Base-by-base conservation (phyloP, 2,113 vertebrate species). In the Typhlomys cinereus region DNA sequence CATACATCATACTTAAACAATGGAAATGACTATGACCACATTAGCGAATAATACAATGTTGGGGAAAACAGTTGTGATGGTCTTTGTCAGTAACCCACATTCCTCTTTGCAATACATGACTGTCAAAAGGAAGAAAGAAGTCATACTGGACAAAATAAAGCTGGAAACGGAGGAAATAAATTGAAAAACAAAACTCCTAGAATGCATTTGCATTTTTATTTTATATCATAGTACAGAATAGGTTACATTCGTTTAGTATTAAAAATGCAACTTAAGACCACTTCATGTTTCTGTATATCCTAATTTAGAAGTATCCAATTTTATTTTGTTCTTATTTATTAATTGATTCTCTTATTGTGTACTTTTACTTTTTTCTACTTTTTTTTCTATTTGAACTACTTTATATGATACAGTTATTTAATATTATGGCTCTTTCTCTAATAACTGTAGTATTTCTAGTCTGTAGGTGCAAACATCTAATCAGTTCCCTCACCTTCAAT, bases 401-500 rank as follows among this genome's bases (percentile, higher is more conserved):
- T 39, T 44, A 52, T 44, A 48, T 69, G 23, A 59, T 67, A 31
- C 36, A 85, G 41, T 5, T 7, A 12, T 34, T 79, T 44, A 54
- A 20, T 52, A 20, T 17, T 27, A 34, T 74, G 54, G 36, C 1
- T 29, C 6, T 34, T 66, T 74, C 29, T 83, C 46, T 54, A 17
- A 62, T 52, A 82, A 36, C 14, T 62, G 13, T 27, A 64, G 41
- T 15, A 83, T n/a, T 8, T 82, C 4, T 64, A 75, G 4, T 7
- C 54, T 12, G 36, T 27, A 41, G 29, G 36, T 29, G 71, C 36
- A 44, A 12, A 29, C 7, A 64, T 41, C 62, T 79, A 39, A 79
- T 2, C 17, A 25, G 2, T 2, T 21, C 29, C 1, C 36, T 79
- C 3, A 0, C 12, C 17, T 59, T 6, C 64, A 11, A 27, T 64